Base-by-base conservation (phyloP, 37 sponge, comb jelly and placozoan genomes). In the Ianthella basta region DNA sequence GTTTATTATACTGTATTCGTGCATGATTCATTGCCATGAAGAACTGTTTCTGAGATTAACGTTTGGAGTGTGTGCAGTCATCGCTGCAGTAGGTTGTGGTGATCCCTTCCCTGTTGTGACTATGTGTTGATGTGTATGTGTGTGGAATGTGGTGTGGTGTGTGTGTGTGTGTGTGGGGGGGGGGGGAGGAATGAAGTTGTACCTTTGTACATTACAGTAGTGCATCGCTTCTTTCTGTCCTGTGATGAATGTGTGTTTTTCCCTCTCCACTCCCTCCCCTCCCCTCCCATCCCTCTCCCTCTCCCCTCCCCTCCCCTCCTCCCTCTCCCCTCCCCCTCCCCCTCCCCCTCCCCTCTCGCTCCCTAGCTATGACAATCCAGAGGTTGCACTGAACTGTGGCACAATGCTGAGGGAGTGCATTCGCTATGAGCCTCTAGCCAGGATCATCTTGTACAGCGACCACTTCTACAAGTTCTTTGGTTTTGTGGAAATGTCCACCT, bases 401-500 rank as follows among this genome's bases (percentile, higher is more conserved):
- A 80, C 90, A 44, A 97, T 99, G 96, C 81, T 99, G 38, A 87
- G 97, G 60, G 99, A 99, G 82, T 97, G 99, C 82, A 84, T 97
- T 6, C 81, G 93, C 33, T 96, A 99, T 84, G 99, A 99, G 67
- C 74, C 87, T 30, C 84, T 99, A 19, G 92, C 96, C 24, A 87
- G 87, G 35, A 80, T 95, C 50, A 84, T 99, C 81, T 90, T 99
- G 24, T 38, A 95, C 21, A 84, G 90, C 0, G 91, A 87, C 8
- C 82, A 88, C 15, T 94, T 99, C 81, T 97, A 81, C 80, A 82
- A 60, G 10, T 97, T 99, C 88, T 99, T 96, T 75, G 30, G 33
- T 3, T 99, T 87, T 65, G 97, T 99, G 24, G 97, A 99, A 78
- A 56, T 99, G 24, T 95, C 96, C 2, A 95, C 97, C 8, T 99